These are phyloP conservation scores for Paedocypris sp. DNA, from an alignment of 2,113 vertebrate species.

Conservation along the genomic window DNA sequence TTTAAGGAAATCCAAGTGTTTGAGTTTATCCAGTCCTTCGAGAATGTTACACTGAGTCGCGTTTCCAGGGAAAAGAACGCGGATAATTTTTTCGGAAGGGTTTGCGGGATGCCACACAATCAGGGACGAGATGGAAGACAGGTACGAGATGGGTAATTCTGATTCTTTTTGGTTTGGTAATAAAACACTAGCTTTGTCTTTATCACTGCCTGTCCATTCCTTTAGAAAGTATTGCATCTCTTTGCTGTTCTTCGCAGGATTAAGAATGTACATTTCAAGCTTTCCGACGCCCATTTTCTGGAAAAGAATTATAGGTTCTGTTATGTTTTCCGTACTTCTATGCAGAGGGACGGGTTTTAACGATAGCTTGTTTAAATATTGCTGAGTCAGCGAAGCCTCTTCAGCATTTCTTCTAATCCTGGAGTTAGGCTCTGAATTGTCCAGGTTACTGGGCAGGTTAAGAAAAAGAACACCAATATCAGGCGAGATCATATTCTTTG, in stretches of 20 bases:
- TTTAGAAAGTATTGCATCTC: slow-evolving; percentile 92
- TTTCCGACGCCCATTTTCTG: slow-evolving; percentile 97
- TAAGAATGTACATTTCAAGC: slow-evolving; percentile 94
- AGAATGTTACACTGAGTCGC: slow-evolving; percentile 82
- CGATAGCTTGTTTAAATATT: slow-evolving; percentile 82
- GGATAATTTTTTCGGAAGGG: slow-evolving; percentile 84
- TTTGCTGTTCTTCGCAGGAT: slow-evolving; percentile 85
- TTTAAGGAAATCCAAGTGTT: slow-evolving; percentile 88
- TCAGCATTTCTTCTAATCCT: slow-evolving; percentile 75
- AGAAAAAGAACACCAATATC: slow-evolving; percentile 90
- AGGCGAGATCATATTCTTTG: slow-evolving; percentile 95
- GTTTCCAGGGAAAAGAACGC: slow-evolving; percentile 91
- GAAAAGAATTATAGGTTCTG: slow-evolving; percentile 86
- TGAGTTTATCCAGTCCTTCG: slow-evolving; percentile 91
- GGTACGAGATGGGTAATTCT: slow-evolving; percentile 77
- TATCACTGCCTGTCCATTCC: slow-evolving; percentile 84
- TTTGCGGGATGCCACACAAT: slow-evolving; percentile 97
- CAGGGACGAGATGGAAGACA: slow-evolving; percentile 84
- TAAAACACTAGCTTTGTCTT: slow-evolving; percentile 76
- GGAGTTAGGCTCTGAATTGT: slow-evolving; percentile 68
- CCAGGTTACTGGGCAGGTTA: slow-evolving; percentile 82
- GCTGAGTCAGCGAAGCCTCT: slow-evolving; percentile 78
- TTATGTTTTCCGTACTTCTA: slow-evolving; percentile 70
- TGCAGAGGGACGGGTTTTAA: slow-evolving; percentile 82
- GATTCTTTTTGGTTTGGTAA: slow-evolving; percentile 81